phyloP scores from a whole-genome alignment of 1,140 invertebrate species.

The Cataglyphis hispanica region DNA sequence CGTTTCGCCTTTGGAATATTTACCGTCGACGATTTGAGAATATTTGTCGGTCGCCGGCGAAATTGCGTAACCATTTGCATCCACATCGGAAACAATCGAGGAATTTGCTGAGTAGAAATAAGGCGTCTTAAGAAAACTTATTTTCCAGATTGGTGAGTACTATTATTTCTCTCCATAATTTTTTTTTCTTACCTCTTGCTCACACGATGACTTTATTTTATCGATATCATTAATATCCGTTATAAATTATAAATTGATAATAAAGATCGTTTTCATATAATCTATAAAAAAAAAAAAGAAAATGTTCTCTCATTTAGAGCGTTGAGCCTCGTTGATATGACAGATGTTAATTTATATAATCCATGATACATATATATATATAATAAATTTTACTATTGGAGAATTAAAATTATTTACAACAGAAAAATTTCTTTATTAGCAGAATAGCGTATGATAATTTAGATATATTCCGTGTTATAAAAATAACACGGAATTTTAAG shows the following conservation, averaged over 20 bases:
- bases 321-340: background rate
- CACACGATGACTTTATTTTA: no score
- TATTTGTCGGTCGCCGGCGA: background rate
- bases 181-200: background rate
- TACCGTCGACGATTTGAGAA: background rate
- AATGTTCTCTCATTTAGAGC: background rate
- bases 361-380: background rate
- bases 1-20: conserved; percentile 20
- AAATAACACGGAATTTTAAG: no score
- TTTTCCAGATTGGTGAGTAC: no score
- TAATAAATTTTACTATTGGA: background rate
- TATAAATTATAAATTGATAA: background rate
- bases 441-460: no score
- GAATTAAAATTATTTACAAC: no score
- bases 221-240: background rate
- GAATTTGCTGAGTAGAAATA: no score
- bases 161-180: background rate
- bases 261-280: background rate
- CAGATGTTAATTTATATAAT: background rate
- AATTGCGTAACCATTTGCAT: background rate
- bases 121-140: no score
- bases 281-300: background rate
- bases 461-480: no score
- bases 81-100: background rate
- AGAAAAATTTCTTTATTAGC: no score